phyloP scores from a whole-genome alignment of 2,113 vertebrate species.

The Pelobates fuscus region DNA sequence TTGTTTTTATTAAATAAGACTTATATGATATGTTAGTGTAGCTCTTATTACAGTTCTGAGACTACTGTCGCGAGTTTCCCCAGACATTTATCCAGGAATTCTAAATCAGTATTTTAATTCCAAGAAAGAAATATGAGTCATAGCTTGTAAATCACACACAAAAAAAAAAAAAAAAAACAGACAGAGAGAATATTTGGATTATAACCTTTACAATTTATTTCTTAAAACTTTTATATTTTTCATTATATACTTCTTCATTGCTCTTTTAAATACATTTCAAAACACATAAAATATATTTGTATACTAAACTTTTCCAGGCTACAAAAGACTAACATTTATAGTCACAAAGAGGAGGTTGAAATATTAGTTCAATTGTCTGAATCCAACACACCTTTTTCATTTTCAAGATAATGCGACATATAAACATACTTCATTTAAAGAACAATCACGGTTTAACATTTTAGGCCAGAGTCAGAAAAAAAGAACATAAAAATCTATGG shows the following conservation, averaged over 20 bases:
- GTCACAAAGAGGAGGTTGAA: constrained; percentile 74
- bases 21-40: neutral
- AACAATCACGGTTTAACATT: constrained; percentile 46
- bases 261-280: constrained; percentile 77
- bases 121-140: neutral
- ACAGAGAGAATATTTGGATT: constrained; percentile 47
- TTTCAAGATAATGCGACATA: constrained; percentile 55
- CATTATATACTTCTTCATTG: constrained; percentile 68
- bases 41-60: neutral
- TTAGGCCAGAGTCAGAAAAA: constrained; percentile 49
- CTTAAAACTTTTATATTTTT: constrained; percentile 71
- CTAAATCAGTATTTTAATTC: neutral
- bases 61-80: neutral
- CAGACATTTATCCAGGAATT: neutral
- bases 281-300: constrained; percentile 82
- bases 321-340: constrained; percentile 83
- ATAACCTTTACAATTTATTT: constrained; percentile 71
- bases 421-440: constrained; percentile 54
- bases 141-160: neutral
- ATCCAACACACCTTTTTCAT: constrained; percentile 56
- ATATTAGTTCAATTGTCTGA: constrained; percentile 63
- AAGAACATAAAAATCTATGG: constrained; percentile 47
- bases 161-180: no score
- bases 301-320: constrained; percentile 70
- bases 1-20: no score